Base-by-base conservation (phyloP, 2,888 invertebrate species). In the Mallateleia sp. region DNA sequence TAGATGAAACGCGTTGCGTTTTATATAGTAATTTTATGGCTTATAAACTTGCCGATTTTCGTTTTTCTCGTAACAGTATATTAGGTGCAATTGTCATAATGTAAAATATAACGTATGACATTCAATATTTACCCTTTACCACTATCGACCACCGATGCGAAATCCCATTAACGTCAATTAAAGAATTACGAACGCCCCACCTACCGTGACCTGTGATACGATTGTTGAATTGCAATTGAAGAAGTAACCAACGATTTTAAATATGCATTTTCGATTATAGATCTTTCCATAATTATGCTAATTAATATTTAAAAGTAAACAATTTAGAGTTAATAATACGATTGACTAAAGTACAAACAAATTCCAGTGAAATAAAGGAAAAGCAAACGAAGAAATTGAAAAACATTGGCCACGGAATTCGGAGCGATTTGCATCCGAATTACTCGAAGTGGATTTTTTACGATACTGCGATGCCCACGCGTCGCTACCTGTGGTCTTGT, bases 401-500 rank as follows among this genome's bases (percentile, higher is more conserved):
- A 77, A 74, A 67, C 62, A 71, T 64, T 74, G 71, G 45, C 38
- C 47, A 42, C 45, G 66, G 67, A 75, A 77, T 80, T 69, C 54
- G 45, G 22, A 42, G 20, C 50, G 75, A 85, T 85, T 85, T 85
- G 85, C 85, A 85, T 85, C 85, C 85, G 85, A 85, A 85, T 85
- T 85, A 80, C 85, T 80, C 71, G 56, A 32, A 62, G 28, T 47
- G 74, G 74, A 74, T 72, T 85, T 85, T 86, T 81, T 81, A 86
- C 74, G 78, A 81, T 81, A 85, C 74, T 34, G 75, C 52, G 47
- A 56, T 56, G 74, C 87, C 80, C 87, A 83, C 87, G 82, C 83
- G 79, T 58, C 60, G 67, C 83, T 87, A 84, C 84, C 87, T 84
- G 87, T 77, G 87, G 84, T 87, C 81, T 72, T 60, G 84, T 69